Percentiles rank a stretch among this genome's conserved stretches.
Evolutionary conservation across 2,797 vertebrate species (phyloP).

Genomic region (Hirundo rustica): DNA sequence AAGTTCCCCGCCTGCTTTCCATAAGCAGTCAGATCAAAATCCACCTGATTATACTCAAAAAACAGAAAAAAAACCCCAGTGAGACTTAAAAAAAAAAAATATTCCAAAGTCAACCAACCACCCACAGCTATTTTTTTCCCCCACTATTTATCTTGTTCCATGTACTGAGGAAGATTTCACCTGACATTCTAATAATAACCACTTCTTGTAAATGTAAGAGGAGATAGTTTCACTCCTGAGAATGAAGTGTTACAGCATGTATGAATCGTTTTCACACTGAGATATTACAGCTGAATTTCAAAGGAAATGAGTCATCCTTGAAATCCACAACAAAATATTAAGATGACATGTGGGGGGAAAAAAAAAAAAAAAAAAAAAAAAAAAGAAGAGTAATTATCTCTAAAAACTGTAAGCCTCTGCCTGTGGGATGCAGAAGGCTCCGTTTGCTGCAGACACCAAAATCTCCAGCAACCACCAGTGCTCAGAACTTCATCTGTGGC

Average conservation of each 20-base stretch:
- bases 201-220: background rate
- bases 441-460: background rate
- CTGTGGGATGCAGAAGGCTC: background rate
- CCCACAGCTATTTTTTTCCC: background rate
- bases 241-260: background rate
- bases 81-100: background rate
- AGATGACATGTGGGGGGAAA: background rate
- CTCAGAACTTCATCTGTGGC: background rate
- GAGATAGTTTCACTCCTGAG: constrained; percentile 5
- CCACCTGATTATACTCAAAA: background rate
- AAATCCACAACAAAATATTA: constrained; percentile 20
- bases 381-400: background rate
- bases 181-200: constrained; percentile 19
- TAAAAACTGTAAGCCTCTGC: background rate
- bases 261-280: constrained; percentile 6
- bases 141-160: background rate
- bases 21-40: background rate
- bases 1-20: background rate
- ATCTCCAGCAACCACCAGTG: background rate
- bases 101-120: background rate
- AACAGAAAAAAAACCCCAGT: accelerated
- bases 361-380: background rate
- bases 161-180: background rate
- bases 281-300: constrained; percentile 51
- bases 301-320: constrained; percentile 50